phyloP scores from a whole-genome alignment of 2,113 vertebrate genomes.

The Rhinopomastus cyanomelas region DNA sequence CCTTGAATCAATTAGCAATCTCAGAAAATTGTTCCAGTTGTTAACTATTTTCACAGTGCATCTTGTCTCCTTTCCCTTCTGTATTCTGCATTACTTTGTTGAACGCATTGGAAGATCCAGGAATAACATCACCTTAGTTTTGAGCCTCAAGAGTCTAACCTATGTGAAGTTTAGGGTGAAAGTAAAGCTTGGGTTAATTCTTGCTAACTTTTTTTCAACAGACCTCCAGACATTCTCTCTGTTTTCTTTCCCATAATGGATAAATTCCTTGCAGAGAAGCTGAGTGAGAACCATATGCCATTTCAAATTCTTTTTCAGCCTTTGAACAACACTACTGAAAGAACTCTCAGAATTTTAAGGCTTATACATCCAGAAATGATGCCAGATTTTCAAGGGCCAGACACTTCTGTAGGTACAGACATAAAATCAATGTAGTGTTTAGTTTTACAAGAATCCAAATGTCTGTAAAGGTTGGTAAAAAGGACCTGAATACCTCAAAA shows the following conservation, averaged over 20 bases:
- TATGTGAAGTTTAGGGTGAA: neutral
- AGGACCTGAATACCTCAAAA: neutral
- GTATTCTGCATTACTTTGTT: neutral
- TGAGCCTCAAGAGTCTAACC: neutral
- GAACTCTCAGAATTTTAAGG: neutral
- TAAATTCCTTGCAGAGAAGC: conserved; percentile 13
- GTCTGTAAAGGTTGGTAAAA: neutral
- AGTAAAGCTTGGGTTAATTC: neutral
- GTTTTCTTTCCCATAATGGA: conserved; percentile 1
- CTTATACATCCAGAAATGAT: neutral
- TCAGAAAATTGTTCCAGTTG: neutral
- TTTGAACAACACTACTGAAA: neutral
- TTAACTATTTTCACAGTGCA: neutral
- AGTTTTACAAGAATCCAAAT: neutral
- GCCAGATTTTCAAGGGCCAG: neutral
- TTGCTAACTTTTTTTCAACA: neutral
- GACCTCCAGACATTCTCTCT: neutral
- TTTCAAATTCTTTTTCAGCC: conserved; percentile 20
- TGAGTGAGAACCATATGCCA: neutral
- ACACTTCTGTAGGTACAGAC: neutral
- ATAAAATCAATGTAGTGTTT: neutral
- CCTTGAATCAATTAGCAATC: neutral
- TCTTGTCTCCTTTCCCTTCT: neutral
- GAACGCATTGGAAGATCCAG: neutral
- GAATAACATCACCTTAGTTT: neutral